phyloP scores from a whole-genome alignment of 1,140 invertebrate species.

The Pogonus chalceus region DNA sequence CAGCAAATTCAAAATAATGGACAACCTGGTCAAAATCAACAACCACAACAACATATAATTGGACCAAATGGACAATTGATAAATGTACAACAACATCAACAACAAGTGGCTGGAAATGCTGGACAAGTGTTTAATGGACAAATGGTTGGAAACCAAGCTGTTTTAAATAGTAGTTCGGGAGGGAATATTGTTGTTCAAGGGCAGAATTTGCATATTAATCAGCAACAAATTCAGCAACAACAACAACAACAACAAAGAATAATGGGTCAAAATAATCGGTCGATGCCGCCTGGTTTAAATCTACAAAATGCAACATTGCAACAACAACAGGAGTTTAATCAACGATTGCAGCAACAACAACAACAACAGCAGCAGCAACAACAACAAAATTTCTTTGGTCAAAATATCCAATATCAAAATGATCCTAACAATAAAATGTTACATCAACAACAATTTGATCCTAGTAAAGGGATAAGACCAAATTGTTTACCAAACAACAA shows the following conservation, averaged over 20 bases:
- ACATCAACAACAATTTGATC: not conserved
- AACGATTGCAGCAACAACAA: constrained; percentile 24
- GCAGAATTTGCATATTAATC: constrained; percentile 12
- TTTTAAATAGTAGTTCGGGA: not conserved
- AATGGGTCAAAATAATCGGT: not conserved
- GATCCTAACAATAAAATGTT: constrained; percentile 6
- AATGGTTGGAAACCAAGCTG: constrained; percentile 6
- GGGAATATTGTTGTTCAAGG: not conserved
- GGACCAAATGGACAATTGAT: constrained; percentile 47
- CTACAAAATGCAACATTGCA: not conserved
- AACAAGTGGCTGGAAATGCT: not conserved
- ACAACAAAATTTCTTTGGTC: constrained; percentile 16
- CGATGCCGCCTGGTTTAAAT: not conserved
- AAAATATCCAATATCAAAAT: not conserved
- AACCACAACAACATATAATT: constrained; percentile 36
- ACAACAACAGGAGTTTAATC: constrained; percentile 8
- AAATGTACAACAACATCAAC: constrained; percentile 35
- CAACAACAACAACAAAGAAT: constrained; percentile 32
- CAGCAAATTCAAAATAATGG: constrained; percentile 2
- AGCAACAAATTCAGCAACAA: constrained; percentile 32
- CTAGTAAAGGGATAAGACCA: not conserved
- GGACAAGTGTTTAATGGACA: constrained; percentile 8
- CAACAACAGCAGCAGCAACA: constrained; percentile 24
- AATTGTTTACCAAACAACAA: not conserved
- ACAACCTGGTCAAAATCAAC: constrained; percentile 12